Conservation (phyloP, 2,888 invertebrate species). For the Zeuzera pyrina region DNA sequence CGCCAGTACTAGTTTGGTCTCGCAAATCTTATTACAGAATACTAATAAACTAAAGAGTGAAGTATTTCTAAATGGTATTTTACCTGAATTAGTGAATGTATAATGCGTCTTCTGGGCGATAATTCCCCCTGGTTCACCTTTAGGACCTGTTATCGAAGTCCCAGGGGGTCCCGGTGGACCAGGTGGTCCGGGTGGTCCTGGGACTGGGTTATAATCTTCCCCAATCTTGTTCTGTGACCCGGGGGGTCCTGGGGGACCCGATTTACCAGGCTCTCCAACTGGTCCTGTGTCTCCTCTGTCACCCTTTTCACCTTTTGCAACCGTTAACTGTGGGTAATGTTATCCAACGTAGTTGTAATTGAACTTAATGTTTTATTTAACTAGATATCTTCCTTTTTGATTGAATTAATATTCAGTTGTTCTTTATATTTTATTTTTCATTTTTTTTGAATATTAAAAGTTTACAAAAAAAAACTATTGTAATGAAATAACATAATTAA, state of each 20-base stretch:
- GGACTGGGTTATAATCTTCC: too few species aligned
- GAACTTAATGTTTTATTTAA: too few species aligned
- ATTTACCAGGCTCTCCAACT: constrained; percentile 27
- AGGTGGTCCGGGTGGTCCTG: constrained; percentile 28
- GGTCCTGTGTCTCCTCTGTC: constrained; percentile 34
- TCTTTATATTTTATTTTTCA: too few species aligned
- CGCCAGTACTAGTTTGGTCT: too few species aligned
- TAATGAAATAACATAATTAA: too few species aligned
- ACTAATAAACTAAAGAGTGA: not conserved
- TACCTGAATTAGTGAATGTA: constrained; percentile 12
- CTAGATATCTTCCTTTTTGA: too few species aligned
- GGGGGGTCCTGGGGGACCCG: constrained; percentile 28
- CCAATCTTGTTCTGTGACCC: constrained; percentile 14
- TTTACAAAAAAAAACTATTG: too few species aligned
- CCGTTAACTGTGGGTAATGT: too few species aligned
- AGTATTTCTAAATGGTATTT: not conserved
- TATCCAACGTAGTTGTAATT: too few species aligned
- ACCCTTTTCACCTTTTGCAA: constrained; percentile 50
- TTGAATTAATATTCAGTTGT: too few species aligned
- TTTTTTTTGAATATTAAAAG: too few species aligned
- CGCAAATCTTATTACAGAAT: too few species aligned
- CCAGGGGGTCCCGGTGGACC: constrained; percentile 40
- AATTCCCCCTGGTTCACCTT: constrained; percentile 42
- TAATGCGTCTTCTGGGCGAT: constrained; percentile 17
- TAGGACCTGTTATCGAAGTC: constrained; percentile 38